Percentiles rank a stretch among this genome's conserved stretches.
These are phyloP conservation scores for Mus spicilegus DNA, from an alignment of 2,113 vertebrate species.

Conservation along the genomic window DNA sequence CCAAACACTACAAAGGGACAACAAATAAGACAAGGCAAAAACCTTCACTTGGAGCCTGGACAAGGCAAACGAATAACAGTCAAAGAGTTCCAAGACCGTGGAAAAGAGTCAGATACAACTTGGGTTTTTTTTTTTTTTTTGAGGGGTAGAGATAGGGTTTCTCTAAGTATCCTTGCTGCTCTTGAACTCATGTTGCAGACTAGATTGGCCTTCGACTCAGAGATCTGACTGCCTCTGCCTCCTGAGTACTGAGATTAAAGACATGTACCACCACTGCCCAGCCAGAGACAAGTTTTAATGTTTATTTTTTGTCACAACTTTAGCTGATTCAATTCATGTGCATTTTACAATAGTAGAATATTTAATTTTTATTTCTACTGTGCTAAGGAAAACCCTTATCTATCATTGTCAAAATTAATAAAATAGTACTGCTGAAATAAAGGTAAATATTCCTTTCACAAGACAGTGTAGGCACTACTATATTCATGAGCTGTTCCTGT, in stretches of 20 bases:
- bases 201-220: background rate
- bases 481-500: background rate
- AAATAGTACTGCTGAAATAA: background rate
- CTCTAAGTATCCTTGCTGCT: background rate
- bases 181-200: background rate
- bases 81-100: background rate
- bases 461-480: background rate
- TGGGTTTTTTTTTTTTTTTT: background rate
- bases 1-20: background rate
- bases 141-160: background rate
- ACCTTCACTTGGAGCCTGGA: background rate
- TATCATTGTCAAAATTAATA: background rate
- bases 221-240: background rate
- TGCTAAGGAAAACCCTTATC: conserved; percentile 14
- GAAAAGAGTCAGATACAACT: background rate
- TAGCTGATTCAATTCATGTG: background rate
- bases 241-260: background rate
- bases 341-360: background rate
- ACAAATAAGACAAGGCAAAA: background rate
- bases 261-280: background rate
- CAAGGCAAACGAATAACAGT: background rate
- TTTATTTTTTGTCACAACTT: conserved; percentile 33
- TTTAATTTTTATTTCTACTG: background rate
- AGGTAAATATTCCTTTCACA: conserved; percentile 29
- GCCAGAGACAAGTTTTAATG: background rate